These are phyloP conservation scores for Solen grandis DNA, from an alignment of 1,140 invertebrate species.

Conservation along the genomic window DNA sequence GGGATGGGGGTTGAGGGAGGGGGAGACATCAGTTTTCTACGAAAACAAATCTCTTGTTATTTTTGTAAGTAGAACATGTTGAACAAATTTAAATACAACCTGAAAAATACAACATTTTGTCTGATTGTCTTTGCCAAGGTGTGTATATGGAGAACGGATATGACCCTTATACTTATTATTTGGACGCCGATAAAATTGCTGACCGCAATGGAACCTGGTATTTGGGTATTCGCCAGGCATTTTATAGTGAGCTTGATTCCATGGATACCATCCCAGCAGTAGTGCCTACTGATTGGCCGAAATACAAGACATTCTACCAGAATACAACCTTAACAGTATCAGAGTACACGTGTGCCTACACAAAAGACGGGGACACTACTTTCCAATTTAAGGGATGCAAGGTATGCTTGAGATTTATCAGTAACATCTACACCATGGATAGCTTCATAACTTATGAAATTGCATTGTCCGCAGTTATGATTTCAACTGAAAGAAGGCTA, in stretches of 20 bases:
- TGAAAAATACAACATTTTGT: too few relatives aligned
- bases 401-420: slow-evolving; percentile 66
- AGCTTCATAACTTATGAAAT: neutral
- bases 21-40: too few relatives aligned
- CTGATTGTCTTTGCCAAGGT: too few relatives aligned
- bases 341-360: slow-evolving; percentile 5
- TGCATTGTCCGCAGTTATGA: too few relatives aligned
- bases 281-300: slow-evolving; percentile 63
- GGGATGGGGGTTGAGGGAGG: too few relatives aligned
- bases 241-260: slow-evolving; percentile 53
- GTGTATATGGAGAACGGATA: too few relatives aligned
- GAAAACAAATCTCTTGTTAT: too few relatives aligned
- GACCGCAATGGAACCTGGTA: slow-evolving; percentile 61
- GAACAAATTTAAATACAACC: too few relatives aligned
- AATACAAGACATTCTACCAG: neutral
- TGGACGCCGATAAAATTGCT: slow-evolving; percentile 55
- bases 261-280: slow-evolving; percentile 57
- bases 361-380: neutral
- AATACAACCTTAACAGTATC: neutral
- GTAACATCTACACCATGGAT: neutral
- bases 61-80: too few relatives aligned
- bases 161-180: slow-evolving; percentile 58
- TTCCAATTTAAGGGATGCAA: slow-evolving; percentile 61
- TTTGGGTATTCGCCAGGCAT: slow-evolving; percentile 69
- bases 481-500: too few relatives aligned